Evolutionary conservation across 1,140 invertebrate genomes (phyloP).

Genomic region (Latrodectus geometricus): DNA sequence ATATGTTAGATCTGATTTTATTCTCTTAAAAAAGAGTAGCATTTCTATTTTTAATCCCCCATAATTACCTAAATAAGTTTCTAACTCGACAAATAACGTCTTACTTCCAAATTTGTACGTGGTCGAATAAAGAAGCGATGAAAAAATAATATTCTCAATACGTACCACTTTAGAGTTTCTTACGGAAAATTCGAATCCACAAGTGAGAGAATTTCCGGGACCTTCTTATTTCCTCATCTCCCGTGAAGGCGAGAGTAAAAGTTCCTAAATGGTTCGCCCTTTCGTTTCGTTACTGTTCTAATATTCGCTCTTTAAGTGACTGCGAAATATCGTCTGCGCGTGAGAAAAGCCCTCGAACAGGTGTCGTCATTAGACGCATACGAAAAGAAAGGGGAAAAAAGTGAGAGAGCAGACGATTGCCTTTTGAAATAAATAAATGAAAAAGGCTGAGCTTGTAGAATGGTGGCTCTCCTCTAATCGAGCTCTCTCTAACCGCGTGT

Average conservation of each 20-base stretch:
- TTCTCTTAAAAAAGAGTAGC: too few species aligned
- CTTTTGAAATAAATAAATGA: conserved; percentile 39
- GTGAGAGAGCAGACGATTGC: conserved; percentile 7
- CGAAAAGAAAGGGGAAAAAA: background rate
- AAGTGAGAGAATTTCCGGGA: background rate
- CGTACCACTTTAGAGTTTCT: too few species aligned
- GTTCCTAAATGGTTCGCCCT: background rate
- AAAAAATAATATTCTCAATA: too few species aligned
- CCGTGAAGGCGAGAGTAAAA: background rate
- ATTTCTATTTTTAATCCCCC: too few species aligned
- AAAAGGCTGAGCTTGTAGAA: conserved; percentile 15
- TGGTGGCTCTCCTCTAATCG: conserved; percentile 38
- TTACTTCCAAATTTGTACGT: too few species aligned
- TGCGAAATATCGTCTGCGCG: background rate
- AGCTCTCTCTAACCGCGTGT: conserved; percentile 34
- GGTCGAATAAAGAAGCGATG: too few species aligned
- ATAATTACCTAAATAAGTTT: too few species aligned
- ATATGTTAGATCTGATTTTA: too few species aligned
- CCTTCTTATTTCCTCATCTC: background rate
- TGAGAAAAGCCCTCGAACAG: conserved; percentile 44
- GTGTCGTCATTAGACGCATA: conserved; percentile 13
- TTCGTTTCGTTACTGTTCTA: background rate
- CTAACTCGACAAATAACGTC: too few species aligned
- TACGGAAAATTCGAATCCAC: too few species aligned
- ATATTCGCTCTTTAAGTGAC: background rate